A percentile compares a stretch with the other conserved stretches of the same genome.
These are phyloP conservation scores for Watsonalla cultraria DNA, from an alignment of 2,888 invertebrate genomes.

Conservation along the genomic window DNA sequence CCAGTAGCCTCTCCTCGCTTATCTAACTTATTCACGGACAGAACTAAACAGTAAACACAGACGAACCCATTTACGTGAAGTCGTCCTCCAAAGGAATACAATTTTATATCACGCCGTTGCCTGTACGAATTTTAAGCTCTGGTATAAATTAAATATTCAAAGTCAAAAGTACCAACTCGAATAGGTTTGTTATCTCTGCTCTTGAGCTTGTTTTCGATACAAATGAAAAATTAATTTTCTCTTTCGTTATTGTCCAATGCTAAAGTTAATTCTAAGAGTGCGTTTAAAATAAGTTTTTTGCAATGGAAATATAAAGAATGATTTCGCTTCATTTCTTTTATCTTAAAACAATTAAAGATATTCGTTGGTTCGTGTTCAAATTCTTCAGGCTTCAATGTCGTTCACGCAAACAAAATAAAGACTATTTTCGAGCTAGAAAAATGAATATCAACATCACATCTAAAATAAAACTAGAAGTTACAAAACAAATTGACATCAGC, in stretches of 20 bases:
- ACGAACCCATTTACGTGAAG: constrained; percentile 30
- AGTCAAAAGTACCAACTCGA: constrained; percentile 31
- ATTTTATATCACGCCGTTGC: constrained; percentile 36
- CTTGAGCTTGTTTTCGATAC: constrained; percentile 22
- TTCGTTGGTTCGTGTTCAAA: too few species aligned
- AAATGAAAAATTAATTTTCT: constrained; percentile 24
- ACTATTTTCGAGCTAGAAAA: too few species aligned
- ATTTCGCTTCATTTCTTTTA: too few species aligned
- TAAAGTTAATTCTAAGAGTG: neutral
- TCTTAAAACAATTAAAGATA: too few species aligned
- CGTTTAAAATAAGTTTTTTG: too few species aligned
- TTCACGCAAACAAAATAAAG: too few species aligned
- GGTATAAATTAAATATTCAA: constrained; percentile 48
- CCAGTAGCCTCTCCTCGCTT: constrained; percentile 34
- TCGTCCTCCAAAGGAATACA: constrained; percentile 35
- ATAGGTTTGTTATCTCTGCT: constrained; percentile 29
- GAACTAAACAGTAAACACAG: constrained; percentile 53
- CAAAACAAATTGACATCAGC: too few species aligned
- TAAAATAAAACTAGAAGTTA: too few species aligned
- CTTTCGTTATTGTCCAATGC: constrained; percentile 3
- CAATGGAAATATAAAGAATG: too few species aligned
- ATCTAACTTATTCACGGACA: constrained; percentile 57
- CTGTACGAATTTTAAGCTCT: constrained; percentile 20
- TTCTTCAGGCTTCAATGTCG: too few species aligned
- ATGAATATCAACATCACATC: too few species aligned